Base-by-base conservation (phyloP, 2,113 vertebrate species). In the Labrus mixtus region DNA sequence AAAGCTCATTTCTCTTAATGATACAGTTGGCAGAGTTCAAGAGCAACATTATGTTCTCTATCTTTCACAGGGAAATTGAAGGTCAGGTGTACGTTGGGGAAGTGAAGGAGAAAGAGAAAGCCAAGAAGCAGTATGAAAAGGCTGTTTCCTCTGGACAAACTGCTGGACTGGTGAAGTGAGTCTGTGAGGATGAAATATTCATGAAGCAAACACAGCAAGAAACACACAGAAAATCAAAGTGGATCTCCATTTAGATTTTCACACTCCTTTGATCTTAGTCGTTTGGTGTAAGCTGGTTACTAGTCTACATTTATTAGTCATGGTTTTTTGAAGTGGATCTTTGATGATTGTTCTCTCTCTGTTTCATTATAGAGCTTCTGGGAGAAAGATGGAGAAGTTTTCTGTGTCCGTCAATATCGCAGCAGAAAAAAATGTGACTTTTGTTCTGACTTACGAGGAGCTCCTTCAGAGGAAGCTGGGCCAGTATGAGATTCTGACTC, bases 361-460 rank as follows among this genome's bases (percentile, higher is more conserved):
- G 20, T 61, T 76, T 68, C 1, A 22, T 67, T 46, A 4, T 58
- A 87, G 90, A 22, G 94, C 93, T 53, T 97, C 96, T 0, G 97
- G 97, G 36, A 96, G 97, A 79, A 97, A 95, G 71, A 98, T 97
- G 90, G 97, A 99, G 87, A 97, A 92, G 84, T 98, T 99, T 84
- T 94, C 94, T 7, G 96, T 99, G 77, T 96, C 95, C 9, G 93
- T 99, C 69, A 97, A 95, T 58, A 51, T 97, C 6, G 95, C 94
- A 36, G 93, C 96, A 70, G 69, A 87, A 78, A 97, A 95, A 76
- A 95, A 91, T 22, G 95, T 97, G 60, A 95, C 82, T 4, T 99
- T 99, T 81, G 87, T 90, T 36, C 90, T 99, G 88, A 95, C 91
- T 1, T 95, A 98, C 0, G 98, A 99, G 87, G 97, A 99, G 84